Conservation (phyloP, 2,888 invertebrate genomes). For the Cabera pusaria region DNA sequence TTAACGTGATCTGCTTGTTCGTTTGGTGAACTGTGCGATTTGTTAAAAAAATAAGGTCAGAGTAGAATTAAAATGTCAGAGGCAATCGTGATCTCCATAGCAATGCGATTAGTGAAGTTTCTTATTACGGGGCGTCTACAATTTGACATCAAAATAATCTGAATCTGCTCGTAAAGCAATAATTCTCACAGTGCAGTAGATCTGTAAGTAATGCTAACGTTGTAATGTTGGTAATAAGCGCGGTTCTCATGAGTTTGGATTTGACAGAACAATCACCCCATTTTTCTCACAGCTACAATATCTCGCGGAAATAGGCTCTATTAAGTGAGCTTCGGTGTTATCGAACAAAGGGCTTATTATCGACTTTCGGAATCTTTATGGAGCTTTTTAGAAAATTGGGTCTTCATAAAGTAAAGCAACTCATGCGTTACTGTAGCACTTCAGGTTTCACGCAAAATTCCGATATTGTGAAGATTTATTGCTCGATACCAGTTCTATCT, state of each 20-base stretch:
- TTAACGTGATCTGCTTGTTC: constrained; percentile 38
- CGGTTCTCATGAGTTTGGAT: constrained; percentile 58
- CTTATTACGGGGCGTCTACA: constrained; percentile 31
- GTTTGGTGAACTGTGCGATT: constrained; percentile 28
- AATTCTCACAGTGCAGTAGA: constrained; percentile 54
- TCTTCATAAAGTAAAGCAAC: constrained; percentile 9
- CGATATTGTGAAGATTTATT: constrained; percentile 6
- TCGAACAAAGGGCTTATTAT: constrained; percentile 35
- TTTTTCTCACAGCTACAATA: constrained; percentile 58
- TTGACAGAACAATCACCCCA: constrained; percentile 66
- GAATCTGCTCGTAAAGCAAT: constrained; percentile 39
- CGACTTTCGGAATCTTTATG: constrained; percentile 27
- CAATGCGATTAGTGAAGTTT: constrained; percentile 22
- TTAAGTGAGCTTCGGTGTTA: constrained; percentile 42
- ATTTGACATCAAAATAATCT: constrained; percentile 32
- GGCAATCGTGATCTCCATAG: constrained; percentile 37
- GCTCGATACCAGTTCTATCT: not conserved
- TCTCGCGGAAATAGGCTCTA: constrained; percentile 56
- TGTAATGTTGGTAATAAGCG: constrained; percentile 48
- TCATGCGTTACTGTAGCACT: constrained; percentile 13
- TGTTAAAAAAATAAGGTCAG: constrained; percentile 41
- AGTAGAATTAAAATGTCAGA: constrained; percentile 37
- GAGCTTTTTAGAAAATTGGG: constrained; percentile 24
- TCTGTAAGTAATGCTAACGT: constrained; percentile 38
- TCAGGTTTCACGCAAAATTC: constrained; percentile 7